Evolutionary conservation across 1,140 invertebrate genomes (phyloP), one percentile per base, ranked within the genome.

Genomic region (Drosophila subpulchrella): DNA sequence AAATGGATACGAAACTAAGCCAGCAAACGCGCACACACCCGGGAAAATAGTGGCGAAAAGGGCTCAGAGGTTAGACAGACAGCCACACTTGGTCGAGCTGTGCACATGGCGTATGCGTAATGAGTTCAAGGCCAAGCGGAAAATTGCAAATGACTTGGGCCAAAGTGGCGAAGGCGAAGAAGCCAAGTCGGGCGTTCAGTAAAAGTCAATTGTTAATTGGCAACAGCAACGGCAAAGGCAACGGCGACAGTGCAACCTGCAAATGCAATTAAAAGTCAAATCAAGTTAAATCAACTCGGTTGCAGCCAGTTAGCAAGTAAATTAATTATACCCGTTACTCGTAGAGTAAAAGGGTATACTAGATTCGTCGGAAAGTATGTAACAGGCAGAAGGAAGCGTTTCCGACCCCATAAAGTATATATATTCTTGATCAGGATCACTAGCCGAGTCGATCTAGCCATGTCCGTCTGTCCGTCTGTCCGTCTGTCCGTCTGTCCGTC

Each of bases 141-240:
- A 88, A 72, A 67, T 54, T 86, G 57, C 78, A 68, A 66, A 63
- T 68, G 48, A 42, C 77, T 67, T 73, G 39, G 24, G 55, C 48
- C 27, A 63, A 41, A 47, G 71, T 53, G 20, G 65, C 47, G 20
- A 75, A 71, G 27, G 30, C 36, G 44, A 71, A 50, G 54, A 68
- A 54, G 59, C 50, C 72, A 65, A 72, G 75, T 63, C 54, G 57
- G 67, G 62, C 80, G 27, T 67, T 78, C 57, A 75, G 78, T 78
- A 85, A 84, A 81, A 86, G 82, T 78, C 82, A 78, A 82, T 88
- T 78, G 82, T 71, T 79, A 86, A 88, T 86, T 88, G 83, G 62
- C 61, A 75, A 74, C 55, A 71, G 65, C 57, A 65, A 70, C 47
- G 70, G 63, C 57, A 63, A 66, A 39, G 66, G 67, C 17, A 48